These are phyloP conservation scores for Campopleginae sp. DNA, from an alignment of 2,888 invertebrate genomes.

Conservation along the genomic window DNA sequence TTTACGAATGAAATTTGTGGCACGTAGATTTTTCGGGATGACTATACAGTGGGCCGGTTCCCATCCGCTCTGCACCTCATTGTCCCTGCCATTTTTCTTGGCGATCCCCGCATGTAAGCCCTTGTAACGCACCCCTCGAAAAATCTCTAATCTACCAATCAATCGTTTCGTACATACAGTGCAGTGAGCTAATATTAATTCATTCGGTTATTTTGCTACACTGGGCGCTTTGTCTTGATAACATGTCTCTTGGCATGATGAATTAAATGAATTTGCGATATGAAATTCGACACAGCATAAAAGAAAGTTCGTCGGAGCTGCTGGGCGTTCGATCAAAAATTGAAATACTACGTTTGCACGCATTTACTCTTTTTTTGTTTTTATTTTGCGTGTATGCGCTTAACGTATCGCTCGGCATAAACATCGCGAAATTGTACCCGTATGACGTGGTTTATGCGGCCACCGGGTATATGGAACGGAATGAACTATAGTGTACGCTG, in stretches of 20 bases:
- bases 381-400: neutral
- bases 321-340: neutral
- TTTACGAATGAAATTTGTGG: neutral
- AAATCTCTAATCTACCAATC: constrained; percentile 50
- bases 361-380: neutral
- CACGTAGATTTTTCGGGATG: neutral
- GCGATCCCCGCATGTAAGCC: neutral
- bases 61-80: constrained; percentile 20
- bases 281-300: constrained; percentile 28
- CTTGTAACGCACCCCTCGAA: constrained; percentile 7
- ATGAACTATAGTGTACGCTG: constrained; percentile 80
- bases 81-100: constrained; percentile 3
- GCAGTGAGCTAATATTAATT: constrained; percentile 25
- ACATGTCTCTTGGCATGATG: constrained; percentile 30
- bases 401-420: constrained; percentile 51
- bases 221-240: constrained; percentile 37
- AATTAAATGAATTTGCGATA: constrained; percentile 52
- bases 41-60: neutral
- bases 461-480: constrained; percentile 80
- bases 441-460: constrained; percentile 76
- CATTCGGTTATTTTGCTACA: constrained; percentile 32
- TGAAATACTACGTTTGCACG: constrained; percentile 6
- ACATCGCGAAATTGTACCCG: constrained; percentile 63
- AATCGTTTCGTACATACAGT: constrained; percentile 17
- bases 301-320: neutral